Evolutionary conservation across 2,113 vertebrate genomes (phyloP), one percentile per base, ranked within the genome.

Genomic region (Nestor notabilis): DNA sequence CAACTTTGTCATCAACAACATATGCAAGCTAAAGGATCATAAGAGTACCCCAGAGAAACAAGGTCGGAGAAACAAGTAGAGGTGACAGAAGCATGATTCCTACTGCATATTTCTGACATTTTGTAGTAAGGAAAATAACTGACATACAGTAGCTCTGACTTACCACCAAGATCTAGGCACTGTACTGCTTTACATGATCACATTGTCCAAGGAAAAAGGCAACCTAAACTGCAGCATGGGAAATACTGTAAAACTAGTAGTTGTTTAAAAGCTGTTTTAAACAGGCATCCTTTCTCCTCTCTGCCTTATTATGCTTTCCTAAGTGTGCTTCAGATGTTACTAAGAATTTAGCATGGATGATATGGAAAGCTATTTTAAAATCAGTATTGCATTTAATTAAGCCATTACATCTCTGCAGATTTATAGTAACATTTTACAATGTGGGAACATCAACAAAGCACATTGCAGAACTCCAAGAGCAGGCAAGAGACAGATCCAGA

Each of bases 21-120:
- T 2, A 4, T 17, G 13, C 1, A 4, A 58, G 6, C 9, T 71
- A 44, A 29, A 47, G 24, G 13, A 28, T 24, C 2, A 1, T 16
- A 94, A 39, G 8, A 6, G 13, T 15, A 74, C 3, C 20, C 11
- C 29, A 78, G 15, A 71, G 21, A 35, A 58, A 58, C 33, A 58
- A 58, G 19, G 10, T 47, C 55, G 79, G 61, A 84, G 10, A 92
- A 83, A 46, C 17, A 83, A 60, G 5, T 33, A 58, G 74, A 31
- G 4, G 18, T 31, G 37, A 53, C 7, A 80, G 15, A 70, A 50
- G 31, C 39, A 28, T 3, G 7, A 56, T 17, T 61, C 10, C 12
- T 6, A 5, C n/a, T 10, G 2, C 27, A n/a, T 13, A 31, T 46
- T 69, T 74, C 19, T 70, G n/a, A 53, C 25, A 47, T 60, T 37